Evolutionary conservation across 2,888 invertebrate species (phyloP).

Genomic region (Drosophila merina): DNA sequence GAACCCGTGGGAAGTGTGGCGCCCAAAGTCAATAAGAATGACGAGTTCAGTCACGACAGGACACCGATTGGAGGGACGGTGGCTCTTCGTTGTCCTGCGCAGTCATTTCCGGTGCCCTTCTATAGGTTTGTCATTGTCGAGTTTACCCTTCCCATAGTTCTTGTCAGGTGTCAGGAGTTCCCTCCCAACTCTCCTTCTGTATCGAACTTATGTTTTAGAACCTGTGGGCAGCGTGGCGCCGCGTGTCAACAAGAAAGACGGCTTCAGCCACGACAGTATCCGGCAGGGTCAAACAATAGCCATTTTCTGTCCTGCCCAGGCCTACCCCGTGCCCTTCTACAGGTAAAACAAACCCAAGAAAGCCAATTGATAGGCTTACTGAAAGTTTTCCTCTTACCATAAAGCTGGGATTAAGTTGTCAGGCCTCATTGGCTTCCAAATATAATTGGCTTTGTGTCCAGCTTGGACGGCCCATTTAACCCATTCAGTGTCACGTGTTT

Average conservation of each 20-base stretch:
- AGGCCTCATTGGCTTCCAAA: constrained; percentile 61
- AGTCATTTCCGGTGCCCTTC: constrained; percentile 85
- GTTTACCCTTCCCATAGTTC: not conserved
- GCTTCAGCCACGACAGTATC: constrained; percentile 83
- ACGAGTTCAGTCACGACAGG: constrained; percentile 86
- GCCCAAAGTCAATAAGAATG: constrained; percentile 88
- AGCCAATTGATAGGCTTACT: constrained; percentile 66
- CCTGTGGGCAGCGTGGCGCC: constrained; percentile 85
- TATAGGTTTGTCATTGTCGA: constrained; percentile 84
- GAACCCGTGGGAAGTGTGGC: constrained; percentile 85
- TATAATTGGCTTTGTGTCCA: constrained; percentile 50
- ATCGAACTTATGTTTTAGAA: constrained; percentile 67
- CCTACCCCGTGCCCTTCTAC: constrained; percentile 87
- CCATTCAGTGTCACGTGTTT: constrained; percentile 55
- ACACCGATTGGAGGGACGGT: constrained; percentile 87
- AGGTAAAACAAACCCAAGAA: constrained; percentile 84
- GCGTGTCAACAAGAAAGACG: constrained; percentile 85
- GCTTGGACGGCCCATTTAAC: constrained; percentile 48
- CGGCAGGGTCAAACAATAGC: constrained; percentile 85
- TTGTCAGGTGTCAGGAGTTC: constrained; percentile 17
- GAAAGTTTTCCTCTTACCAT: constrained; percentile 47
- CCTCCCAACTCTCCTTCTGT: not conserved
- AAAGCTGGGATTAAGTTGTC: constrained; percentile 43
- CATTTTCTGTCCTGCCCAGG: constrained; percentile 89
- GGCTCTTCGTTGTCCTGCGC: constrained; percentile 87